Percentiles rank a stretch among this genome's conserved stretches.
Evolutionary conservation across 2,113 vertebrate genomes (phyloP).

Genomic region (Phrynosoma platyrhinos): DNA sequence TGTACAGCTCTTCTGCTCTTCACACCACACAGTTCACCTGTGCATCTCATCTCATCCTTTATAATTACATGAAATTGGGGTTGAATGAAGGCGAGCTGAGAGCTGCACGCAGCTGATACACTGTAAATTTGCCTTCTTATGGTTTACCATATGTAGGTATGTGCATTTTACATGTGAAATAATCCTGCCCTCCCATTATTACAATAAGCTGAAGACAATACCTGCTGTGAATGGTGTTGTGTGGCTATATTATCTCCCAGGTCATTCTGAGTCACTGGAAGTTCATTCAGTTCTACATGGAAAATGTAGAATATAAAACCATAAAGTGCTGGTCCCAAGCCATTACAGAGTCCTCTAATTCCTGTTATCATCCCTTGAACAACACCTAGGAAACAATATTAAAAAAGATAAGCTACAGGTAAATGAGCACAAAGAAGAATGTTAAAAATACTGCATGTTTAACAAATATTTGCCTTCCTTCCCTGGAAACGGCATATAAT

Average conservation of each 20-base stretch:
- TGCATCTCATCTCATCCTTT: neutral
- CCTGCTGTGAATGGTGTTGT: constrained; percentile 81
- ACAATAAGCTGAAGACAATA: constrained; percentile 48
- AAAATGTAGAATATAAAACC: constrained; percentile 93
- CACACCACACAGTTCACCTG: too few species aligned
- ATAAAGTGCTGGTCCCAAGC: constrained; percentile 88
- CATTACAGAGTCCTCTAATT: constrained; percentile 89
- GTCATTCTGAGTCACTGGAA: constrained; percentile 78
- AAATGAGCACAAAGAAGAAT: neutral
- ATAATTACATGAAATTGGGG: neutral
- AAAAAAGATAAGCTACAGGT: accelerated
- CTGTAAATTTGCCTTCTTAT: neutral
- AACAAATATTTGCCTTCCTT: neutral
- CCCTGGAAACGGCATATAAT: neutral
- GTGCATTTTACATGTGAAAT: neutral
- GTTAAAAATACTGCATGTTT: neutral
- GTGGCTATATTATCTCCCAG: constrained; percentile 66
- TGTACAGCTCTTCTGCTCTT: neutral
- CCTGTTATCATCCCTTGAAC: constrained; percentile 92
- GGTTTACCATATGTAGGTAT: neutral
- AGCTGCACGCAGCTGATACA: neutral
- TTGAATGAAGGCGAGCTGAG: neutral
- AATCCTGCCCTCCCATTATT: neutral
- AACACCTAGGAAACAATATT: constrained; percentile 76
- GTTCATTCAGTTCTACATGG: constrained; percentile 87